phyloP scores from a whole-genome alignment of 37 sponge, comb jelly and placozoan genomes.

The Haliclona indistincta region DNA sequence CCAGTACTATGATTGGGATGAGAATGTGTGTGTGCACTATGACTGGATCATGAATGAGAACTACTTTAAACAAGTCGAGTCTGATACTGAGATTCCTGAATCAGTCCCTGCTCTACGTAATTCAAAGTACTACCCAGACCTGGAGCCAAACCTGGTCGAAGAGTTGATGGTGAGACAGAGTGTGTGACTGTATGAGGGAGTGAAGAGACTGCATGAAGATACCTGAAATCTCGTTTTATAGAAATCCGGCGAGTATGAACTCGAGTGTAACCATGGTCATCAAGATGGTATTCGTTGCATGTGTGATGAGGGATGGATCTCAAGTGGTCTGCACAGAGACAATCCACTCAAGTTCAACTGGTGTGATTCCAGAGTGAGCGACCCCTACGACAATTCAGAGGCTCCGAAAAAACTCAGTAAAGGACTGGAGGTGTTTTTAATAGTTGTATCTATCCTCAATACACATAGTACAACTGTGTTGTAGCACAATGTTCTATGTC shows the following conservation, averaged over 20 bases:
- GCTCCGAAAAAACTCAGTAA: constrained; percentile 35
- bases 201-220: no score
- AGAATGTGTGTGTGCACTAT: constrained; percentile 55
- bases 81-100: constrained; percentile 50
- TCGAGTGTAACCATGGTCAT: constrained; percentile 70
- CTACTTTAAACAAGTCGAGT: constrained; percentile 34
- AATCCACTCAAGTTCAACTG: constrained; percentile 49
- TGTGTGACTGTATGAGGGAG: no score
- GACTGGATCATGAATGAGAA: constrained; percentile 52
- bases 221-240: no score
- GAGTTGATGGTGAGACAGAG: no score
- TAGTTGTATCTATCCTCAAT: constrained; percentile 58
- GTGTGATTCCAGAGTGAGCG: constrained; percentile 52
- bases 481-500: no score
- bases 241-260: no score
- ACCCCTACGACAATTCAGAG: neutral
- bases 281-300: constrained; percentile 58
- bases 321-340: constrained; percentile 59
- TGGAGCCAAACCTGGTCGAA: constrained; percentile 41
- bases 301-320: constrained; percentile 75
- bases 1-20: constrained; percentile 83
- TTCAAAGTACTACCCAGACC: constrained; percentile 46
- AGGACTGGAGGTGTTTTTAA: constrained; percentile 18
- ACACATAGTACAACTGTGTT: no score
- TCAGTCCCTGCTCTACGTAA: constrained; percentile 36